Evolutionary conservation across 2,113 vertebrate genomes (phyloP).

Genomic region (Setophaga kirtlandii): DNA sequence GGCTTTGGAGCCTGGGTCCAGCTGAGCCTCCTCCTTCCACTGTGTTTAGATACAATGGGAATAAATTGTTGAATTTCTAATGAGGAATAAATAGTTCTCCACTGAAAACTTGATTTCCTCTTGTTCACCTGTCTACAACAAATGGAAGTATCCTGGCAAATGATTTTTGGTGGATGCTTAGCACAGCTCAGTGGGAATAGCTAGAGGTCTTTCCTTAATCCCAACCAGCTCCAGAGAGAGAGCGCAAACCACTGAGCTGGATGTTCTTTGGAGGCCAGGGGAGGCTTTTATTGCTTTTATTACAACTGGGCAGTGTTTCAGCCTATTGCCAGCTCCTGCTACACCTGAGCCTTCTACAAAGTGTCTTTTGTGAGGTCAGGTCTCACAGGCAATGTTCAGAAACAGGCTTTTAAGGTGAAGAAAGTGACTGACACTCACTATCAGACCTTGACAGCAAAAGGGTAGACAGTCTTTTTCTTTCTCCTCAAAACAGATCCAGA

Average conservation of each 20-base stretch:
- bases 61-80: background rate
- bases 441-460: background rate
- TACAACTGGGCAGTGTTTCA: background rate
- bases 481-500: background rate
- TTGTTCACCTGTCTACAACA: fast-evolving
- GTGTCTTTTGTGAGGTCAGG: background rate
- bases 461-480: background rate
- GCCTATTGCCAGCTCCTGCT: background rate
- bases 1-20: background rate
- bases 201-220: background rate
- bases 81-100: background rate
- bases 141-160: background rate
- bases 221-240: background rate
- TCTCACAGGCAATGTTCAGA: background rate
- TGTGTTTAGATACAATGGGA: background rate
- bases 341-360: background rate
- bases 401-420: background rate
- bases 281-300: conserved; percentile 12
- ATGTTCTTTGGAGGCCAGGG: background rate
- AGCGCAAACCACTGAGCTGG: background rate
- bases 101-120: background rate
- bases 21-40: background rate
- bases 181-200: background rate
- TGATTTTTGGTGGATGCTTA: background rate
- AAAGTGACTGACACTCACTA: background rate